These are phyloP conservation scores for Platycnemis pennipes DNA, from an alignment of 2,888 invertebrate genomes.

Conservation along the genomic window DNA sequence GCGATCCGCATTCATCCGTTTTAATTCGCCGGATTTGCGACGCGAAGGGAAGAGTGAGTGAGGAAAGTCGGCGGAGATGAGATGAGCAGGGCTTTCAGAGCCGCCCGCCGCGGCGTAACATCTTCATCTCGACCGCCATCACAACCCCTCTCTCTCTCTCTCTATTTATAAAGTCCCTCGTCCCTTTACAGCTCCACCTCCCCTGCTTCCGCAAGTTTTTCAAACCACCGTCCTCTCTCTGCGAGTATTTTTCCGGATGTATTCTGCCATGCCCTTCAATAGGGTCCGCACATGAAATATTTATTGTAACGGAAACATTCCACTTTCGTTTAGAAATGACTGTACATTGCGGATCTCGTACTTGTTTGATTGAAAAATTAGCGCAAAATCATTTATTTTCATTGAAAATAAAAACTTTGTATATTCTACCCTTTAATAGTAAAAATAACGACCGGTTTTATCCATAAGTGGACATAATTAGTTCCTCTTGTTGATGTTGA, in stretches of 20 bases:
- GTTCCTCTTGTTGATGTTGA: too few species aligned
- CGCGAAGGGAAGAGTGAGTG: background rate
- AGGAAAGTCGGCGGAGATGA: background rate
- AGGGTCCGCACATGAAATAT: too few species aligned
- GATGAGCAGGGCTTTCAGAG: background rate
- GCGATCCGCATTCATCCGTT: background rate
- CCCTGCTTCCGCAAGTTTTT: background rate
- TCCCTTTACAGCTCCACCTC: background rate
- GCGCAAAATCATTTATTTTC: too few species aligned
- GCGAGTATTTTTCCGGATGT: background rate
- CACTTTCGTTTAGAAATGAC: too few species aligned
- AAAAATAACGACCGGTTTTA: too few species aligned
- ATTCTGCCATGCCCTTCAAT: too few species aligned
- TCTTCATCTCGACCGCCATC: background rate
- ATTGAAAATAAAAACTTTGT: too few species aligned
- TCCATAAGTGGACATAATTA: too few species aligned
- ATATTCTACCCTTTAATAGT: too few species aligned
- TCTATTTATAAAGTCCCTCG: background rate
- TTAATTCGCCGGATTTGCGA: background rate
- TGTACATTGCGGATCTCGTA: too few species aligned
- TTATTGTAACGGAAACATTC: too few species aligned
- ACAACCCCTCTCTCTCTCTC: background rate
- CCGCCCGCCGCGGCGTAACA: background rate
- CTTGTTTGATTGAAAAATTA: too few species aligned
- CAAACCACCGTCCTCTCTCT: background rate